These are phyloP conservation scores for Crenuchus spilurus DNA, from an alignment of 2,797 vertebrate species.

Conservation along the genomic window DNA sequence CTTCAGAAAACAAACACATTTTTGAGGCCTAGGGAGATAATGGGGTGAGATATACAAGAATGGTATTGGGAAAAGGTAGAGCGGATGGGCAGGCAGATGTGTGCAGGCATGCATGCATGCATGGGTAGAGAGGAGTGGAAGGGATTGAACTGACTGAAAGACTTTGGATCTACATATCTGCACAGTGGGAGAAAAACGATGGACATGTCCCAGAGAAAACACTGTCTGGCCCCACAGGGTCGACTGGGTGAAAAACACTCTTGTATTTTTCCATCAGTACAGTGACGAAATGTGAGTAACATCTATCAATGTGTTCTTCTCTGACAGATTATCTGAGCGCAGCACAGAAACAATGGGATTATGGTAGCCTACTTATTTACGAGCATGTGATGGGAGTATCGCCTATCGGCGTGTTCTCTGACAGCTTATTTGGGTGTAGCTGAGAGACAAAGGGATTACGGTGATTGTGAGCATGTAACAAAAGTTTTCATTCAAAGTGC, in stretches of 20 bases:
- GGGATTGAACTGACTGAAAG: constrained; percentile 51
- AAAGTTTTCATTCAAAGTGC: constrained; percentile 45
- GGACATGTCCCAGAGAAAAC: constrained; percentile 74
- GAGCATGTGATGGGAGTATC: constrained; percentile 20
- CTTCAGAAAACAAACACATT: constrained; percentile 57
- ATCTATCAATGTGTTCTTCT: constrained; percentile 54
- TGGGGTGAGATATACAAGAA: constrained; percentile 25
- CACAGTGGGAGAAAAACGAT: constrained; percentile 59
- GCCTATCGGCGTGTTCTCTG: constrained; percentile 55
- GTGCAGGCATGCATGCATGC: constrained; percentile 59
- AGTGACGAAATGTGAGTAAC: constrained; percentile 38
- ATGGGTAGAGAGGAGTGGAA: constrained; percentile 41
- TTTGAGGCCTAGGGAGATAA: constrained; percentile 43
- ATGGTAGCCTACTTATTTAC: constrained; percentile 22
- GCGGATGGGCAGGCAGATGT: constrained; percentile 45
- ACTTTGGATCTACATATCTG: constrained; percentile 66
- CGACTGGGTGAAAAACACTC: constrained; percentile 45
- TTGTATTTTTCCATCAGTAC: constrained; percentile 72
- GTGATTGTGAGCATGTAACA: constrained; percentile 22
- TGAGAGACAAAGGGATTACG: constrained; percentile 29
- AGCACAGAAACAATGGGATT: constrained; percentile 32
- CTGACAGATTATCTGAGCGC: constrained; percentile 50
- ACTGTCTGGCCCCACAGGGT: constrained; percentile 66
- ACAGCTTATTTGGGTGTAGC: constrained; percentile 46
- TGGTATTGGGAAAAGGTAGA: constrained; percentile 17